phyloP scores from a whole-genome alignment of 2,113 vertebrate genomes.

The Dasyornis broadbenti region DNA sequence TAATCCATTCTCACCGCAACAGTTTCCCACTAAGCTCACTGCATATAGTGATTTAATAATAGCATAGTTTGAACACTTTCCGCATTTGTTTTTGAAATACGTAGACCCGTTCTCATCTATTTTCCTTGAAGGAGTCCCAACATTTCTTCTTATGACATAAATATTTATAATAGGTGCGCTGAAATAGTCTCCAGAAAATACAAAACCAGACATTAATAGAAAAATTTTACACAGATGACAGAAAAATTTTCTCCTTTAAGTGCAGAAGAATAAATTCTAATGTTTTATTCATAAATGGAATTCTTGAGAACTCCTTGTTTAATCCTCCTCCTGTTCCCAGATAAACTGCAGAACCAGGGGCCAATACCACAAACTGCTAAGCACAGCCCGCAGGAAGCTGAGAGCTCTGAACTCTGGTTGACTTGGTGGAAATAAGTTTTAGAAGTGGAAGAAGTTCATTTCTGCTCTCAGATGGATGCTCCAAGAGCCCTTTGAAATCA shows the following conservation, averaged over 20 bases:
- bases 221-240: not conserved
- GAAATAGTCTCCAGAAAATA: slow-evolving; percentile 12
- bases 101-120: not conserved
- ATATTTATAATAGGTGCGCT: slow-evolving; percentile 30
- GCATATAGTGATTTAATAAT: not conserved
- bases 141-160: slow-evolving; percentile 1
- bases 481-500: not conserved
- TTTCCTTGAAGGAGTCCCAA: slow-evolving; percentile 16
- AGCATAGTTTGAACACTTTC: not conserved
- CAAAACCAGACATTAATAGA: not conserved
- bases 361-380: not conserved
- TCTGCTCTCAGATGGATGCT: not conserved
- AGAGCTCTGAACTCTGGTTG: not conserved
- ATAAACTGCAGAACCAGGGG: not conserved
- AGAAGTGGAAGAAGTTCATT: not conserved
- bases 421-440: not conserved
- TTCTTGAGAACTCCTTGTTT: not conserved
- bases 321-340: not conserved
- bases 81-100: slow-evolving; percentile 10
- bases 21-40: not conserved
- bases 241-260: not conserved
- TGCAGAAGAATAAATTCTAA: not conserved
- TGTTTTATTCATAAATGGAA: slow-evolving; percentile 10
- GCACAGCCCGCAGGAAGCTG: not conserved
- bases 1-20: not conserved